Conservation (phyloP, 2,888 invertebrate genomes). For the Strigamia maritima region DNA sequence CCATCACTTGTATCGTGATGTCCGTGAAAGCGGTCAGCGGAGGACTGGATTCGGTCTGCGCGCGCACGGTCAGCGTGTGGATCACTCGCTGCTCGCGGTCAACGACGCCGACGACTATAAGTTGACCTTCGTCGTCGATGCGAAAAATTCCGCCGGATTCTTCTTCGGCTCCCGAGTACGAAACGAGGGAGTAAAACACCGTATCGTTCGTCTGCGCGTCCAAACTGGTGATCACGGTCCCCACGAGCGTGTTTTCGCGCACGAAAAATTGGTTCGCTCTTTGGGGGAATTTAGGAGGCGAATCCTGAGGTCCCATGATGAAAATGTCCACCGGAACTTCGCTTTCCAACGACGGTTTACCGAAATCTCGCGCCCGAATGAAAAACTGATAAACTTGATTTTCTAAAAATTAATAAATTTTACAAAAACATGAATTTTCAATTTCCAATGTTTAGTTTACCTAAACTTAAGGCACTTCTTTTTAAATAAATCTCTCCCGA, state of each 20-base stretch:
- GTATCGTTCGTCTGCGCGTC: slow-evolving; percentile 64
- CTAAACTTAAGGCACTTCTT: slow-evolving; percentile 42
- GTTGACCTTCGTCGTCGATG: slow-evolving; percentile 68
- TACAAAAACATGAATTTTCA: too few species aligned
- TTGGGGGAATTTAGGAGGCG: slow-evolving; percentile 70
- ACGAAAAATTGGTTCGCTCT: slow-evolving; percentile 74
- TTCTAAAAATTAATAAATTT: slow-evolving; percentile 58
- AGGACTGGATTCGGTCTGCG: slow-evolving; percentile 69
- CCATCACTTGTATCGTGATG: slow-evolving; percentile 75
- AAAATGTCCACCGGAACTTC: slow-evolving; percentile 78
- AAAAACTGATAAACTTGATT: slow-evolving; percentile 81
- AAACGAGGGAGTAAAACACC: slow-evolving; percentile 61
- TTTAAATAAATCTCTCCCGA: slow-evolving; percentile 69
- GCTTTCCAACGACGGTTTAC: slow-evolving; percentile 65
- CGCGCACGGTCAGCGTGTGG: slow-evolving; percentile 68
- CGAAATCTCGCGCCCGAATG: slow-evolving; percentile 80
- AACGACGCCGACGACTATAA: slow-evolving; percentile 69
- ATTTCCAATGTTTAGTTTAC: slow-evolving; percentile 31
- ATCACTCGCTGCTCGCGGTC: slow-evolving; percentile 70
- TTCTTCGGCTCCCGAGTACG: slow-evolving; percentile 52
- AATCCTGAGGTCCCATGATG: slow-evolving; percentile 67
- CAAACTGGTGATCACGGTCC: slow-evolving; percentile 66
- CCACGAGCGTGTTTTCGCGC: slow-evolving; percentile 69
- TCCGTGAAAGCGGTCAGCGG: slow-evolving; percentile 67
- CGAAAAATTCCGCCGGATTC: slow-evolving; percentile 60